Evolutionary conservation across 2,113 vertebrate species (phyloP), one percentile per base, ranked within the genome.

Genomic region (Lanius collurio): DNA sequence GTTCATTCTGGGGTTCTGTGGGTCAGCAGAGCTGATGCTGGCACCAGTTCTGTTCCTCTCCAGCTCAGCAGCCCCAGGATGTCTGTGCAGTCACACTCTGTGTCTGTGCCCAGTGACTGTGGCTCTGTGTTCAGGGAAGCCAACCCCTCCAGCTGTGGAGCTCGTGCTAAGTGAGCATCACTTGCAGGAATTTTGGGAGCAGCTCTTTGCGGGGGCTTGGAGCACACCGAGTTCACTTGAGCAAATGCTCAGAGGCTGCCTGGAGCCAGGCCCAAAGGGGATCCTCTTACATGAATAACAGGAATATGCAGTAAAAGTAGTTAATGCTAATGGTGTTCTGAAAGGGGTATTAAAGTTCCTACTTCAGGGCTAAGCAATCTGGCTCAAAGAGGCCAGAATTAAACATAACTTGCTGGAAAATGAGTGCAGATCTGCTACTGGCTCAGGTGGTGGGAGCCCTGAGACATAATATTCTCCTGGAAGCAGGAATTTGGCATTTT

Each of bases 41-140:
- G 28, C 13, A 1, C 73, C 50, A 1, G 1, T 27, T 56, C 26
- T 0, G 0, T 31, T 46, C 70, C 56, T 27, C 39, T 46, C 24
- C 56, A 11, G 35, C 56, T 71, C 42, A 18, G 50, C 8, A 77
- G 23, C 56, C 44, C 62, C 67, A 33, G 68, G 19, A 70, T 10
- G 47, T 13, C 28, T 11, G 24, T 37, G 37, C 42, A 18, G 30
- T 4, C 30, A 8, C 4, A 1, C 24, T 9, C 47, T 1, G 17
- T 22, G 50, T 19, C 57, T 71, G 59, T 56, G 67, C 33, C n/a
- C 18, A 1, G 41, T 37, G 75, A 3, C 27, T 9, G 0, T 15
- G 20, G 50, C 22, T 10, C 41, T 21, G 78, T 1, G 18, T 1
- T 11, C 5, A 15, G 28, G 31, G 64, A 17, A 69, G 35, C 24